Conservation (phyloP, 2,113 vertebrate species). For the Menura novaehollandiae region DNA sequence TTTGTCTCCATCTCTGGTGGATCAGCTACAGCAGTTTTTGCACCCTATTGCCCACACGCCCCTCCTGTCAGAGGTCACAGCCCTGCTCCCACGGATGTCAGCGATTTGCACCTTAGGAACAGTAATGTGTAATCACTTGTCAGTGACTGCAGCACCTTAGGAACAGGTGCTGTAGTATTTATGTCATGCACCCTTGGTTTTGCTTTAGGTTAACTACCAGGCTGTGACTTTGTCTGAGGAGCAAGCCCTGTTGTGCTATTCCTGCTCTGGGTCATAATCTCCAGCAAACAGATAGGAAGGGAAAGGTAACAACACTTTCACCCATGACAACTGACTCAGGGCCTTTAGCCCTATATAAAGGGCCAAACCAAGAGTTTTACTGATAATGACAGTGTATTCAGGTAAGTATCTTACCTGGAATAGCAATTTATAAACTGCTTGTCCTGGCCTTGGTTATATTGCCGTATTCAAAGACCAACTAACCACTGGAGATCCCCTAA, state of each 20-base stretch:
- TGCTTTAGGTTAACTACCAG: background rate
- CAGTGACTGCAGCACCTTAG: background rate
- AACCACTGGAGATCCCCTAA: background rate
- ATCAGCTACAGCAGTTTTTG: background rate
- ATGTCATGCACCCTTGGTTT: background rate
- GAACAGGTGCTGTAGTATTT: background rate
- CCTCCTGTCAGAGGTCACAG: background rate
- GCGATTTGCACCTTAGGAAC: background rate
- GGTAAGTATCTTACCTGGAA: background rate
- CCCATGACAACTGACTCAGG: background rate
- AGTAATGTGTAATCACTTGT: background rate
- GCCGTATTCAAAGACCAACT: background rate
- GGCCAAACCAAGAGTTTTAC: background rate
- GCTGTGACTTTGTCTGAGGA: background rate
- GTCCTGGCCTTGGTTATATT: background rate
- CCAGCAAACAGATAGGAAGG: background rate
- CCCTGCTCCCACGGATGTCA: background rate
- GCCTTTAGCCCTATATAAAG: background rate
- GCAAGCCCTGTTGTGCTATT: background rate
- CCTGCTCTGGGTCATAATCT: background rate
- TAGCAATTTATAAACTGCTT: background rate
- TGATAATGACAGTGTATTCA: background rate
- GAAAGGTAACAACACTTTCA: background rate
- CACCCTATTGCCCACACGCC: fast-evolving
- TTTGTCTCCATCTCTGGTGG: background rate